Evolutionary conservation across 1,140 invertebrate genomes (phyloP), one percentile per base, ranked within the genome.

Genomic region (Heliconius hewitsoni): DNA sequence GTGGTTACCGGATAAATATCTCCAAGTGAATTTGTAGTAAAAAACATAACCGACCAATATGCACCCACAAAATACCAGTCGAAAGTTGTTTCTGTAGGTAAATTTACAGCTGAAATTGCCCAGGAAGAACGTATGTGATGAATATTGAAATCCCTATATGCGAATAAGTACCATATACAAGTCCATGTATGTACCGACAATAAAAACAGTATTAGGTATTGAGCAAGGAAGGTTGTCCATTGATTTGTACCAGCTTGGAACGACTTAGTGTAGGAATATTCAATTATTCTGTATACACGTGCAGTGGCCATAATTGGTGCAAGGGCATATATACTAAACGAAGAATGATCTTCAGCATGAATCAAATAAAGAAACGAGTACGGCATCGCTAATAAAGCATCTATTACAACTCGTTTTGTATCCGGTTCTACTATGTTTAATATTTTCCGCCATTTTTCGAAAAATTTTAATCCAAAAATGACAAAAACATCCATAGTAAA

Each of bases 191-290:
- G 93, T 8, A 92, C 92, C 30, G 87, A 91, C n/a, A 93, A 80
- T 23, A 94, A 75, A 74, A 94, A 91, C 55, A 94, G 83, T 76
- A 91, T 88, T 6, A 94, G 78, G 81, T 94, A 94, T 82, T 94
- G 93, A 19, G 89, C 91, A 34, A 94, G 84, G 82, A 94, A 93
- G 42, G 90, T 90, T 11, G 91, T 90, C 93, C 93, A 94, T 86
- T 94, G 93, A 83, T 94, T 94, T 52, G 92, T 91, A 16, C 93
- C 93, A 39, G 93, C 93, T 86, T 93, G 88, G 4, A 90, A 91
- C 16, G 93, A 94, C 82, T 88, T 92, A 11, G 85, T 86, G 71
- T 92, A 94, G 71, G 91, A 92, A 78, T 92, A 91, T 83, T 90
- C 86, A 76, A 93, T 83, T 60, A 94, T 90, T 84, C 91, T 89